Base-by-base conservation (phyloP, 2,888 invertebrate genomes). In the Calameuta pallipes region DNA sequence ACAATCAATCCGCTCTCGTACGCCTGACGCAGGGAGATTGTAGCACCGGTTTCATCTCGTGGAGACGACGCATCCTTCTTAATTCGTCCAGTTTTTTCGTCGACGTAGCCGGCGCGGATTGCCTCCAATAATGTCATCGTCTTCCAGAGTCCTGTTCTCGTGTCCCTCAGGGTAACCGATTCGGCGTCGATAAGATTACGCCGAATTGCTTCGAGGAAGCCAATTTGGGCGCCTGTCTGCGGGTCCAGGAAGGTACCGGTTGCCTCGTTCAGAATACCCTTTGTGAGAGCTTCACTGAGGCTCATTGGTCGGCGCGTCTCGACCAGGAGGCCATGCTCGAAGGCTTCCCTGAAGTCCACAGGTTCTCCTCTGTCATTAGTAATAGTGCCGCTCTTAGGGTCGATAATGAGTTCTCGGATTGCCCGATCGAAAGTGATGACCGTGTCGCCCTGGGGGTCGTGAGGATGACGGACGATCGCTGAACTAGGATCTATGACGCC, bases 181-280 rank as follows among this genome's bases (percentile, higher is more conserved):
- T 97, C 95, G 1, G 96, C 95, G 91, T 98, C 97, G 69, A 99
- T 95, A 37, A 98, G 92, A 88, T 96, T 96, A 78, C 94, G 93
- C 88, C 95, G 94, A 35, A 98, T 94, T 0, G 98, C 98, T 89
- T 98, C 96, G 31, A 95, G 94, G 73, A 99, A 93, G 36, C 96
- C 96, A 74, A 98, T 92, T 87, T 95, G 95, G 80, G 95, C 94
- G 1, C 96, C 96, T 68, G 95, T 94, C 88, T 95, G 94, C 3
- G 97, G 97, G 90, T 97, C 96, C 88, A 97, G 93, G 91, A 98
- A 98, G 75, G 94, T 93, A 69, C 97, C 97, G n/a, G 95, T 95
- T 11, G 94, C 93, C 86, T 95, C 95, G 88, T 96, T 95, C 87
- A 96, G 96, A 69, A 98, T 93, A 36, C 96, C 96, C 89, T 97